A percentile compares a stretch with the other conserved stretches of the same genome.
These are phyloP conservation scores for Clavelina lepadiformis DNA, from an alignment of 23 tunicate genomes.

Conservation along the genomic window DNA sequence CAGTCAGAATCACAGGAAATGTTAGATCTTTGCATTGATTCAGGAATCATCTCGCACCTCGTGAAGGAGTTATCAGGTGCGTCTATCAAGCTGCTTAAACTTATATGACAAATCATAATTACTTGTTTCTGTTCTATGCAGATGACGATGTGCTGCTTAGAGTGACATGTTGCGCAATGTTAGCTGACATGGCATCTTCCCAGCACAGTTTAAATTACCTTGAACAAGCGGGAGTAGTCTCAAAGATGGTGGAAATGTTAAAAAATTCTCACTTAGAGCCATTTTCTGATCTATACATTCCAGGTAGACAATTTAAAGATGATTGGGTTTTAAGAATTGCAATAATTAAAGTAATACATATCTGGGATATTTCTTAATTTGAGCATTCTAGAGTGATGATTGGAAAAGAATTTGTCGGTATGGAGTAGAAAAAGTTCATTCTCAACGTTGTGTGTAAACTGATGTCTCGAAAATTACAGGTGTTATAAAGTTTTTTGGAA, in stretches of 20 bases:
- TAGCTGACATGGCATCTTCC: conserved; percentile 73
- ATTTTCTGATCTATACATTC: conserved; percentile 52
- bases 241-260: conserved; percentile 46
- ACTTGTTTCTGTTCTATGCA: conserved; percentile 4
- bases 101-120: background rate
- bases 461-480: no score
- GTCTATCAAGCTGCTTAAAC: background rate
- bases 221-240: conserved; percentile 51
- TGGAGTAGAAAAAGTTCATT: no score
- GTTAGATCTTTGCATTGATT: conserved; percentile 36
- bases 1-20: conserved; percentile 66
- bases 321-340: background rate
- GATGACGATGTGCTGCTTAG: conserved; percentile 59
- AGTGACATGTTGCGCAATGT: conserved; percentile 69
- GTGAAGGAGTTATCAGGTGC: conserved; percentile 49
- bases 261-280: conserved; percentile 55
- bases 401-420: no score
- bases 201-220: conserved; percentile 63
- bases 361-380: no score
- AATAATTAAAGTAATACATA: no score
- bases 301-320: no score
- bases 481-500: conserved; percentile 68
- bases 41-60: conserved; percentile 37
- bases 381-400: no score
- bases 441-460: no score